Evolutionary conservation across 1,140 invertebrate species (phyloP).

Genomic region (Trissolcus basalis): DNA sequence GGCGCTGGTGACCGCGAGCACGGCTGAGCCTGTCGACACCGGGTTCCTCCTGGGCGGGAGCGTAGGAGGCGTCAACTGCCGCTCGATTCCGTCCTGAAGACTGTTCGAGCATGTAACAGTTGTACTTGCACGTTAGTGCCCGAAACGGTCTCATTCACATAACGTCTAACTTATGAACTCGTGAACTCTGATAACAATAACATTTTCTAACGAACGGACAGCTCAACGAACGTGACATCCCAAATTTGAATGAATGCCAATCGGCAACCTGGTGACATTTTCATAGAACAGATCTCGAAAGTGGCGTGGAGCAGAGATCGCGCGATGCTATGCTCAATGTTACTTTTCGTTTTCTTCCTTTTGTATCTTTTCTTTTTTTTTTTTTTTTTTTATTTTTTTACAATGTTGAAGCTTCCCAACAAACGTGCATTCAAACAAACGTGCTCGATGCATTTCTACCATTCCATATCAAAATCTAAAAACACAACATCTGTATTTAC

Average conservation of each 20-base stretch:
- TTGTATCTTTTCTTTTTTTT: no score
- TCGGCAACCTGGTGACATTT: constrained; percentile 16
- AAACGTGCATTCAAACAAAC: no score
- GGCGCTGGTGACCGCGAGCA: constrained; percentile 57
- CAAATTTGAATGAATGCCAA: constrained; percentile 3
- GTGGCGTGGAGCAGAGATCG: constrained; percentile 24
- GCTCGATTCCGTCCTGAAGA: constrained; percentile 77
- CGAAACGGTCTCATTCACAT: not conserved
- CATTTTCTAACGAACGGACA: constrained; percentile 26
- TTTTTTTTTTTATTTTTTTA: no score
- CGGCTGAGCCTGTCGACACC: constrained; percentile 51
- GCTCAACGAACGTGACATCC: constrained; percentile 26
- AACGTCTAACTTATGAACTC: not conserved
- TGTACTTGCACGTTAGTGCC: constrained; percentile 43
- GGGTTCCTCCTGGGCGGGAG: constrained; percentile 72
- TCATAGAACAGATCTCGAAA: not conserved
- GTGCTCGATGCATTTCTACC: no score
- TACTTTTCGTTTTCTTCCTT: no score
- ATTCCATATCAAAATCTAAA: no score
- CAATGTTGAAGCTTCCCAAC: no score
- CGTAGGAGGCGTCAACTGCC: constrained; percentile 76
- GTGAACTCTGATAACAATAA: not conserved
- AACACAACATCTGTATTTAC: no score
- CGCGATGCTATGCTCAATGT: not conserved
- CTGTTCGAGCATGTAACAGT: constrained; percentile 66